These are phyloP conservation scores for Sarcophaga bullata DNA, from an alignment of 1,140 invertebrate genomes.

Conservation along the genomic window DNA sequence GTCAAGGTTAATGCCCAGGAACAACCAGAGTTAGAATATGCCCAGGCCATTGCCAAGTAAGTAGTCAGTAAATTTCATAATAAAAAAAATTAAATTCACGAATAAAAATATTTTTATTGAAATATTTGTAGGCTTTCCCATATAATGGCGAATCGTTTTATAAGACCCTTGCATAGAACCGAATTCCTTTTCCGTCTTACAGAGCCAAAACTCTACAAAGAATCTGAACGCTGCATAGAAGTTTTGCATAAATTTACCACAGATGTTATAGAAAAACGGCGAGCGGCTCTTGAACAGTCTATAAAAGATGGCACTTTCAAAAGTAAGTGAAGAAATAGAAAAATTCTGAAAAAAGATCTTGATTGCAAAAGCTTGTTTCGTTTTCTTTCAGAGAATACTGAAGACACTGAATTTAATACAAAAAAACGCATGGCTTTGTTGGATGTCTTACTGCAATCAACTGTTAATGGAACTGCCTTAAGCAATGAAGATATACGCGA, in stretches of 20 bases:
- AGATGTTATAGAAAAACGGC: conserved; percentile 67
- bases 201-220: conserved; percentile 68
- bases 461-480: conserved; percentile 69
- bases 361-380: too few species aligned
- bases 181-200: conserved; percentile 55
- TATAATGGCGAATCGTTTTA: conserved; percentile 53
- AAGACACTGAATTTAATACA: conserved; percentile 63
- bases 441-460: conserved; percentile 77
- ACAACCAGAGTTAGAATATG: conserved; percentile 75
- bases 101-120: conserved; percentile 47
- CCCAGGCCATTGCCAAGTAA: conserved; percentile 74
- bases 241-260: conserved; percentile 76
- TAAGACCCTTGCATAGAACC: conserved; percentile 49
- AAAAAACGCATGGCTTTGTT: conserved; percentile 79
- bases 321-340: neutral
- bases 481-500: conserved; percentile 76
- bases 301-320: conserved; percentile 10
- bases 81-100: neutral
- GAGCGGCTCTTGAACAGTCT: conserved; percentile 48
- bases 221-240: conserved; percentile 66
- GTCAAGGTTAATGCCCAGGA: conserved; percentile 78
- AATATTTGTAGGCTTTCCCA: conserved; percentile 50
- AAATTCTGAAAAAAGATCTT: too few species aligned
- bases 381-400: neutral
- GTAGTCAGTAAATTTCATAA: neutral